Percentiles rank a stretch among this genome's conserved stretches.
phyloP scores from a whole-genome alignment of 2,797 vertebrate genomes.

The Helostoma temminkii region DNA sequence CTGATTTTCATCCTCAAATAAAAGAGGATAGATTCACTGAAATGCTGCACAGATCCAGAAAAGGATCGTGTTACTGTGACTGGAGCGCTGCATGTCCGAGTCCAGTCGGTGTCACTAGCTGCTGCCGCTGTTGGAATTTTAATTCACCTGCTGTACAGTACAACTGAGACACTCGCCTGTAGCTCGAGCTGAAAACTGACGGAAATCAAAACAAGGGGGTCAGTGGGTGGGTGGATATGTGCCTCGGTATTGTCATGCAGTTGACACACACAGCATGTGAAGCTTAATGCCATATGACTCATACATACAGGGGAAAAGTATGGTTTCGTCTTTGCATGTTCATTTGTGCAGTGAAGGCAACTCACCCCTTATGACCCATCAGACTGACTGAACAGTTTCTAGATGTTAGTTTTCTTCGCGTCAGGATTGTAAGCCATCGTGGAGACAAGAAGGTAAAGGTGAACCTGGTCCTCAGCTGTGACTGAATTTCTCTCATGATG shows the following conservation, averaged over 20 bases:
- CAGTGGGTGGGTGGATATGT: slow-evolving; percentile 16
- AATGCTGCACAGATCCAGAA: slow-evolving; percentile 1
- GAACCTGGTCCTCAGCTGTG: too few species aligned
- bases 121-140: slow-evolving; percentile 49
- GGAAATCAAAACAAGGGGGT: slow-evolving; percentile 31
- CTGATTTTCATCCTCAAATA: slow-evolving; percentile 26
- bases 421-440: too few species aligned
- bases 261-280: slow-evolving; percentile 6
- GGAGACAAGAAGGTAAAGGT: too few species aligned
- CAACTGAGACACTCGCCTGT: slow-evolving; percentile 9
- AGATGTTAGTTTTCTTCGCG: too few species aligned
- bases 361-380: background rate
- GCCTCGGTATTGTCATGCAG: slow-evolving; percentile 16
- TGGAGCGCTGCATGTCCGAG: background rate
- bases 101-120: slow-evolving; percentile 32
- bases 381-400: background rate
- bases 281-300: slow-evolving; percentile 10
- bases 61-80: background rate
- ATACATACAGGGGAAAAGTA: background rate
- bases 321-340: background rate
- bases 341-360: slow-evolving; percentile 5
- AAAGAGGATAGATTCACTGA: background rate
- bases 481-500: too few species aligned
- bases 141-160: slow-evolving; percentile 52
- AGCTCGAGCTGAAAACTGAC: slow-evolving; percentile 22